These are phyloP conservation scores for Noctua pronuba DNA, from an alignment of 2,888 invertebrate genomes.

Conservation along the genomic window DNA sequence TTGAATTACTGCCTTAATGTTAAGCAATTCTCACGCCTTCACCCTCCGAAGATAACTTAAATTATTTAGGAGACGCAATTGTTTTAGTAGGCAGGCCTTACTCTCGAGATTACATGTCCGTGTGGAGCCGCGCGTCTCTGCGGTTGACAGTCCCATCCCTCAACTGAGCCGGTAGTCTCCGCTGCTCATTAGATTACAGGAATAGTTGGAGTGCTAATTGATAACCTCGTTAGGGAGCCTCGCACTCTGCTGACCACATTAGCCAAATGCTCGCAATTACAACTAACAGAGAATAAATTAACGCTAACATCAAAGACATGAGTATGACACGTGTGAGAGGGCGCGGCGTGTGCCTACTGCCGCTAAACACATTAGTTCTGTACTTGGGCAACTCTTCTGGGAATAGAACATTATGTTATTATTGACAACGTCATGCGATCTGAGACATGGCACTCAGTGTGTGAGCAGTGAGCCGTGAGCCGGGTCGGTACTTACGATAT, in stretches of 20 bases:
- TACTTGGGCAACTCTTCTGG: not conserved
- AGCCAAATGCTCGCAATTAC: conserved; percentile 6
- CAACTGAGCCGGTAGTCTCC: not conserved
- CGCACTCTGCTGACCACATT: conserved; percentile 14
- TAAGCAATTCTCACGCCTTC: conserved; percentile 52
- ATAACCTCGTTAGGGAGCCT: conserved; percentile 19
- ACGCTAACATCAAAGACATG: conserved; percentile 15
- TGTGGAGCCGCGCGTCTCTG: not conserved
- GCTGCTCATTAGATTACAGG: conserved; percentile 25
- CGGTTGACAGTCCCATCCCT: not conserved
- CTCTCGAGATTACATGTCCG: conserved; percentile 24
- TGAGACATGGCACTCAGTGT: not conserved
- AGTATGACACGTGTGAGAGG: not conserved
- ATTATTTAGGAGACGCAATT: conserved; percentile 47
- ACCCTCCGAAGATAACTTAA: conserved; percentile 22
- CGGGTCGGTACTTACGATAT: not conserved
- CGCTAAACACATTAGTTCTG: not conserved
- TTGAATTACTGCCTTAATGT: conserved; percentile 49
- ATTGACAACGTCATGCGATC: not conserved
- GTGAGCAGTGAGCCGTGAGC: not conserved
- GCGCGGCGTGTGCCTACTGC: not conserved
- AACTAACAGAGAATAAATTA: not conserved
- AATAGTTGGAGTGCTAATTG: not conserved
- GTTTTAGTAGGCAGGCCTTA: conserved; percentile 9
- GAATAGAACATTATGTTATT: not conserved